phyloP scores from a whole-genome alignment of 2,113 vertebrate genomes.

The Daphoenositta chrysoptera region DNA sequence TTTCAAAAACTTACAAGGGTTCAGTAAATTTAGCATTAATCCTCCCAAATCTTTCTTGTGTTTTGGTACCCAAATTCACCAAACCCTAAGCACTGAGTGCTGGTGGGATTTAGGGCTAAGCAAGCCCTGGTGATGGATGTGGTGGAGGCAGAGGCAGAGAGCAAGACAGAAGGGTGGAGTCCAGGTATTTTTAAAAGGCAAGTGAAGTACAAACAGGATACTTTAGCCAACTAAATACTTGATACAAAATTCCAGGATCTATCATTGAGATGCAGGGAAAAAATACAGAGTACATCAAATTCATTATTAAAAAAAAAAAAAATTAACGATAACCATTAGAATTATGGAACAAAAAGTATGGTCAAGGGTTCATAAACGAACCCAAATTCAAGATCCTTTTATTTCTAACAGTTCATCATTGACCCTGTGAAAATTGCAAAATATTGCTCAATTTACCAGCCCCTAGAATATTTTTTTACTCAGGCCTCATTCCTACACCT shows the following conservation, averaged over 20 bases:
- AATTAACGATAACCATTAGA: not conserved
- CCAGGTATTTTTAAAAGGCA: not conserved
- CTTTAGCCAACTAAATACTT: not conserved
- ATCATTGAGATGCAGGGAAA: not conserved
- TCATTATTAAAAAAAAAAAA: not conserved
- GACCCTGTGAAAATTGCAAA: not conserved
- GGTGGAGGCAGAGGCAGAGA: not conserved
- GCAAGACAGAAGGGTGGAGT: not conserved
- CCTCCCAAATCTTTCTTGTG: not conserved
- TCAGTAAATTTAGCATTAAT: not conserved
- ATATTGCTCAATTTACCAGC: not conserved
- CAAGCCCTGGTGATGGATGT: not conserved
- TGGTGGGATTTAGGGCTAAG: not conserved
- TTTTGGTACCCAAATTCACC: not conserved
- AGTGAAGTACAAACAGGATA: not conserved
- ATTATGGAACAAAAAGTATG: not conserved
- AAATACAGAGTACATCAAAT: not conserved
- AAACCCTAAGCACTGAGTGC: not conserved
- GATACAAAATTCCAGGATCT: not conserved
- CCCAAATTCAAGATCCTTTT: not conserved
- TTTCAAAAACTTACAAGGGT: not conserved
- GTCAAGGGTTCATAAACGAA: not conserved
- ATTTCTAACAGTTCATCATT: not conserved
- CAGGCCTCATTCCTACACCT: not conserved
- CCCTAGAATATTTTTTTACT: not conserved